Base-by-base conservation (phyloP, 2,888 invertebrate species). In the Blomia tropicalis region DNA sequence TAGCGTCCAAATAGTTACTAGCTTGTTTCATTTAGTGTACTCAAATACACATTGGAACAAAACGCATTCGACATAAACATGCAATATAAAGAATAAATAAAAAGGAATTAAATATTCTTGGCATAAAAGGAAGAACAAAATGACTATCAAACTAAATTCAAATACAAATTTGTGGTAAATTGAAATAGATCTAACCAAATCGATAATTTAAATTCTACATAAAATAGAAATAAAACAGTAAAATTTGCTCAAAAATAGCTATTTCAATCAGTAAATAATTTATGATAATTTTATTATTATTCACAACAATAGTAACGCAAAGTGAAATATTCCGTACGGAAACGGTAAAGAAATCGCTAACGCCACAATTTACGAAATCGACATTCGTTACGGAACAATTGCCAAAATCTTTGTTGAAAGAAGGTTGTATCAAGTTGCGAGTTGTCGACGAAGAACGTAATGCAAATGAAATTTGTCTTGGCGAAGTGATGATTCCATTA, bases 381-480 rank as follows among this genome's bases (percentile, higher is more conserved):
- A 11, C 36, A 43, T 60, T 63, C 30, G 19, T 44, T n/a, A 60
- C 59, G 22, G 44, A 44, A 31, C 47, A 53, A 30, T 43, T 63
- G 22, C 51, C 65, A 19, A 60, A 59, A 31, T 53, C 41, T 43
- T 25, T 65, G 11, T 29, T 65, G 17, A 65, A 65, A 30, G 61
- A 65, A n/a, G 60, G 58, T 4, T n/a, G 23, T 2, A 5, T 65
- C 3, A 60, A 58, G 44, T 36, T 65, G 7, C 60, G 59, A 47
- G 23, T 65, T 2, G 60, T 47, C 32, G 63, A 65, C 30, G 65
- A 63, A 36, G 63, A 65, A 41, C 56, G 63, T 19, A 59, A 65
- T 59, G 65, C 65, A 17, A 65, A 65, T 30, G 65, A 65, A 43
- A 14, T 31, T 14, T 65, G 65, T 54, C 17, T 65, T 17, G 65